phyloP scores from a whole-genome alignment of 2,797 vertebrate species.

The Smutsia gigantea region DNA sequence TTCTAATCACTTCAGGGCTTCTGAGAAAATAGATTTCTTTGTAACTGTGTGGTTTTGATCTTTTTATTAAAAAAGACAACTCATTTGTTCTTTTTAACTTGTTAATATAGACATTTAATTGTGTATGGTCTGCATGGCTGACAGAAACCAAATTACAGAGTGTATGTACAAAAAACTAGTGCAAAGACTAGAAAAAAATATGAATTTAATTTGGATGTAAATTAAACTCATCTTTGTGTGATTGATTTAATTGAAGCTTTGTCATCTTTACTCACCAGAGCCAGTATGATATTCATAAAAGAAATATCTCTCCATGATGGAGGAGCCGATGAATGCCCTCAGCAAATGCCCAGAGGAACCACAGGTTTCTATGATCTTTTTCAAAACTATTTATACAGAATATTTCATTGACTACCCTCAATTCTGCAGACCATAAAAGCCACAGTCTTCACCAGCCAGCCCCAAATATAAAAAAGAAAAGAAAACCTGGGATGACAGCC shows the following conservation, averaged over 20 bases:
- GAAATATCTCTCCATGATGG: background rate
- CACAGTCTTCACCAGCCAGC: background rate
- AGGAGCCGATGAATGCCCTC: background rate
- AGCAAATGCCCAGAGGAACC: background rate
- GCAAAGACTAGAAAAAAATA: background rate
- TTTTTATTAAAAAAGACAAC: slow-evolving; percentile 35
- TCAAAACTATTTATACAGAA: background rate
- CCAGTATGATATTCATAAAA: background rate
- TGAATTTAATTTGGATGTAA: slow-evolving; percentile 25
- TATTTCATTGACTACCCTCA: background rate
- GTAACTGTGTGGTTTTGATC: background rate
- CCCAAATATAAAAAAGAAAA: background rate
- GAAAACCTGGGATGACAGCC: background rate
- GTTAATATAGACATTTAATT: background rate
- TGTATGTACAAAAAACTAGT: background rate
- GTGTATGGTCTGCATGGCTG: background rate
- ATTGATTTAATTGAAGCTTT: background rate
- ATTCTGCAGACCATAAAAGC: background rate
- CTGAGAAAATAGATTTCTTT: slow-evolving; percentile 38
- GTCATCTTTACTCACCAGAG: slow-evolving; percentile 28
- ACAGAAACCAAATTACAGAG: slow-evolving; percentile 4
- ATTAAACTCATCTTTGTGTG: background rate
- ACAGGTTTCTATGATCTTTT: background rate
- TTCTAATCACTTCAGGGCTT: slow-evolving; percentile 25
- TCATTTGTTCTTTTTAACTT: slow-evolving; percentile 10